phyloP scores from a whole-genome alignment of 2,797 vertebrate species.

The Psittacula derbiana region DNA sequence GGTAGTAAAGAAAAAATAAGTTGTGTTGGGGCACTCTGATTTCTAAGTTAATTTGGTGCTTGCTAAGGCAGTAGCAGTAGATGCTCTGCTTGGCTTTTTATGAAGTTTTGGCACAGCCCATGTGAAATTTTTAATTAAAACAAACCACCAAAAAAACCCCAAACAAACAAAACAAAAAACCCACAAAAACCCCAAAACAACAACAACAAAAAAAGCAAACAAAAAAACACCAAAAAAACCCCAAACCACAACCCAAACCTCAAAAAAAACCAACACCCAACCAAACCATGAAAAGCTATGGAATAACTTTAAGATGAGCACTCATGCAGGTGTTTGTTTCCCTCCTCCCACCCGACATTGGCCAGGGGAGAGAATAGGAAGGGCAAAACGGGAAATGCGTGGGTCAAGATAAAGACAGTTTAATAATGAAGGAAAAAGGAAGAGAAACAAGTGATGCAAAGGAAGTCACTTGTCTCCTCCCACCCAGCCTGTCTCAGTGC shows the following conservation, averaged over 20 bases:
- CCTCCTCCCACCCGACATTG: rapidly evolving
- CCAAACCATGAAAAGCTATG: background rate
- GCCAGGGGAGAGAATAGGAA: background rate
- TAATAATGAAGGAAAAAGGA: background rate
- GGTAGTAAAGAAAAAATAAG: background rate
- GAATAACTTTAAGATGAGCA: background rate
- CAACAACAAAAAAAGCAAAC: background rate
- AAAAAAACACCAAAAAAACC: background rate
- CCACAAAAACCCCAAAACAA: background rate
- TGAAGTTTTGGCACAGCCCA: background rate
- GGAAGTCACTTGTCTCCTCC: background rate
- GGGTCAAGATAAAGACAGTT: background rate
- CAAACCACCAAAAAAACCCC: too few species aligned
- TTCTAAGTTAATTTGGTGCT: background rate
- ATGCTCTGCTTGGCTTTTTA: background rate
- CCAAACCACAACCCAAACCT: background rate
- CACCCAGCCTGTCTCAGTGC: background rate
- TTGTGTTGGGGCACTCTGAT: background rate
- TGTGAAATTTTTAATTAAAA: background rate
- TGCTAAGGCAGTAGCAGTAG: background rate
- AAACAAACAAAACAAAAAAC: background rate
- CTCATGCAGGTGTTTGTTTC: rapidly evolving
- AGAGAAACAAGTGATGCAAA: background rate
- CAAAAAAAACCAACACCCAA: background rate
- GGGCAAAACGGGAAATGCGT: rapidly evolving